Percentiles rank a stretch among this genome's conserved stretches.
Evolutionary conservation across 2,113 vertebrate genomes (phyloP).

Genomic region (Isurus oxyrinchus): DNA sequence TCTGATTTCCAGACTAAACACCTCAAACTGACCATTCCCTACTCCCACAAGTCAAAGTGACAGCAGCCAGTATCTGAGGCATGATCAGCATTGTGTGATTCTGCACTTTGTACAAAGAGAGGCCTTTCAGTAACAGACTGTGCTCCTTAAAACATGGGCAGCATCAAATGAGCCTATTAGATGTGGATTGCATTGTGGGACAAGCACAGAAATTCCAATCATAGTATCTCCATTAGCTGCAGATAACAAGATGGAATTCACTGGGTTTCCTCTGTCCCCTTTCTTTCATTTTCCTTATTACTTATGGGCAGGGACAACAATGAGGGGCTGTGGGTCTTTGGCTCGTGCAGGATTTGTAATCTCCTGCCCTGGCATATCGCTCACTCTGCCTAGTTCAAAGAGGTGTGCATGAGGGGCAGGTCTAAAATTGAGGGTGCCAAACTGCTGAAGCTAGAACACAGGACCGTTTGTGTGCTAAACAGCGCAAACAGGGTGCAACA

Average conservation of each 20-base stretch:
- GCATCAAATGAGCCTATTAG: neutral
- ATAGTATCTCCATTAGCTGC: neutral
- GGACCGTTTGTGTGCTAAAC: neutral
- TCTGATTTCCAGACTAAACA: constrained; percentile 95
- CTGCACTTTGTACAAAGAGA: neutral
- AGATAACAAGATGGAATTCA: neutral
- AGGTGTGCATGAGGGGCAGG: neutral
- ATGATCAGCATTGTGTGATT: constrained; percentile 36
- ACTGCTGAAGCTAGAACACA: neutral
- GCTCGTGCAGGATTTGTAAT: neutral
- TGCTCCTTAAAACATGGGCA: neutral
- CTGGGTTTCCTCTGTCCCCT: neutral
- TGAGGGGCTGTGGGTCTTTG: neutral
- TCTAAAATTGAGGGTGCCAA: neutral
- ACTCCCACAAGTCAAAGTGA: constrained; percentile 49
- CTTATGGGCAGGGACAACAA: no score
- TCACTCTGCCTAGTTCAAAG: neutral
- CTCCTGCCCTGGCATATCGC: neutral
- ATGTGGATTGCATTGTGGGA: neutral
- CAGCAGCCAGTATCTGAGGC: constrained; percentile 43
- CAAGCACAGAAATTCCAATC: neutral
- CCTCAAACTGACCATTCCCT: constrained; percentile 56
- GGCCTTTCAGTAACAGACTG: neutral
- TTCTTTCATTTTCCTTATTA: neutral
- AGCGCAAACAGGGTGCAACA: neutral